phyloP scores from a whole-genome alignment of 2,797 vertebrate genomes.

The Gymnodraco acuticeps region DNA sequence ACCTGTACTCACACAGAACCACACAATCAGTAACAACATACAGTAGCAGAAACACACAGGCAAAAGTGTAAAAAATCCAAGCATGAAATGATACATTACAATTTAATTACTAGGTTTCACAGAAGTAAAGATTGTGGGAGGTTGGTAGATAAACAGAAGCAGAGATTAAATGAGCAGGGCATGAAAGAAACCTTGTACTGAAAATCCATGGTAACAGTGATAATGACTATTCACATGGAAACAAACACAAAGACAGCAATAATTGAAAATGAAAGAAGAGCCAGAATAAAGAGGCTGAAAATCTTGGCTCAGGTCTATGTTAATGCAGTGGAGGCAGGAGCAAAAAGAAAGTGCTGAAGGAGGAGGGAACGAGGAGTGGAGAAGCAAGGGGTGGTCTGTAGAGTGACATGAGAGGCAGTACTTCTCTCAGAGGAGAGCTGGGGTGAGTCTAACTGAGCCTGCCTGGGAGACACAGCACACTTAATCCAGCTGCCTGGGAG shows the following conservation, averaged over 20 bases:
- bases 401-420: constrained; percentile 62
- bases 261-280: constrained; percentile 65
- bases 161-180: constrained; percentile 25
- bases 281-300: constrained; percentile 50
- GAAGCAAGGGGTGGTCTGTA: constrained; percentile 65
- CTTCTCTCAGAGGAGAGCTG: constrained; percentile 35
- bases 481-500: constrained; percentile 59
- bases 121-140: constrained; percentile 26
- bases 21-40: constrained; percentile 3
- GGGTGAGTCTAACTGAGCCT: constrained; percentile 41
- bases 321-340: constrained; percentile 50
- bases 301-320: constrained; percentile 57
- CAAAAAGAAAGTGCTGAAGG: constrained; percentile 38
- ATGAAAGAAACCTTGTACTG: constrained; percentile 55
- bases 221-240: constrained; percentile 61
- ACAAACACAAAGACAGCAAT: constrained; percentile 61
- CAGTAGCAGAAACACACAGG: neutral
- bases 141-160: constrained; percentile 43
- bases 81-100: constrained; percentile 7
- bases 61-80: neutral
- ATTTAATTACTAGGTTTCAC: constrained; percentile 53
- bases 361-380: constrained; percentile 38
- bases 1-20: neutral
- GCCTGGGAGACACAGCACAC: constrained; percentile 52
- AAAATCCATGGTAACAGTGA: constrained; percentile 71